Conservation (phyloP, 2,888 invertebrate species). For the Drosophila anomelani region DNA sequence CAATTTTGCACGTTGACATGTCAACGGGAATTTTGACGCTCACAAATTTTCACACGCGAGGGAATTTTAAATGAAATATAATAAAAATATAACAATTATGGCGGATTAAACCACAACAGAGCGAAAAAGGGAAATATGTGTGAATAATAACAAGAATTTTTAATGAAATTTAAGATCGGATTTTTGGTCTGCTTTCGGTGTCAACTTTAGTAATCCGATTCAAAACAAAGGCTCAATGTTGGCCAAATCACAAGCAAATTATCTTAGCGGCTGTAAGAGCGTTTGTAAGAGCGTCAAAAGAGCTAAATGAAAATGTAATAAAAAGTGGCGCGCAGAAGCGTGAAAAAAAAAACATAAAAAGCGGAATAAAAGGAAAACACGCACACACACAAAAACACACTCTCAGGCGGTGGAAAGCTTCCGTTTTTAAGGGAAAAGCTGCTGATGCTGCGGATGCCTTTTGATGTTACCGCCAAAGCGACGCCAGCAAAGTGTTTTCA, state of each 20-base stretch:
- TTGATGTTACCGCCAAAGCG: conserved; percentile 47
- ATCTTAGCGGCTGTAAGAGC: conserved; percentile 42
- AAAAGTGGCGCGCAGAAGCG: conserved; percentile 69
- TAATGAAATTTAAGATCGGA: background rate
- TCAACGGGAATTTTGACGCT: conserved; percentile 29
- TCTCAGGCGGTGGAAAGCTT: conserved; percentile 57
- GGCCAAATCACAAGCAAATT: conserved; percentile 36
- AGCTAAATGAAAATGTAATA: conserved; percentile 27
- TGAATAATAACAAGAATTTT: conserved; percentile 9
- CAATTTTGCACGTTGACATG: conserved; percentile 43
- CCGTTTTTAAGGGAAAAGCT: conserved; percentile 52
- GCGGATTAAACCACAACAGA: conserved; percentile 23
- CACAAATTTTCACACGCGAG: background rate
- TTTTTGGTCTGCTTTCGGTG: conserved; percentile 37
- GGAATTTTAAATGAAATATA: conserved; percentile 25
- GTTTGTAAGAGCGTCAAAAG: conserved; percentile 5
- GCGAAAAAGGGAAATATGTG: conserved; percentile 9
- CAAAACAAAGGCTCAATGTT: conserved; percentile 43
- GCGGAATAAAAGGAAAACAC: conserved; percentile 37
- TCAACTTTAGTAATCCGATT: conserved; percentile 65
- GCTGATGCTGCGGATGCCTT: conserved; percentile 29
- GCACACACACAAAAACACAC: conserved; percentile 18
- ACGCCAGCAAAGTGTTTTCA: conserved; percentile 34
- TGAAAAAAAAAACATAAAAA: conserved; percentile 48
- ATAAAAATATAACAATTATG: conserved; percentile 37